These are phyloP conservation scores for Drosophila pseudotakahashii DNA, from an alignment of 2,888 invertebrate species.

Conservation along the genomic window DNA sequence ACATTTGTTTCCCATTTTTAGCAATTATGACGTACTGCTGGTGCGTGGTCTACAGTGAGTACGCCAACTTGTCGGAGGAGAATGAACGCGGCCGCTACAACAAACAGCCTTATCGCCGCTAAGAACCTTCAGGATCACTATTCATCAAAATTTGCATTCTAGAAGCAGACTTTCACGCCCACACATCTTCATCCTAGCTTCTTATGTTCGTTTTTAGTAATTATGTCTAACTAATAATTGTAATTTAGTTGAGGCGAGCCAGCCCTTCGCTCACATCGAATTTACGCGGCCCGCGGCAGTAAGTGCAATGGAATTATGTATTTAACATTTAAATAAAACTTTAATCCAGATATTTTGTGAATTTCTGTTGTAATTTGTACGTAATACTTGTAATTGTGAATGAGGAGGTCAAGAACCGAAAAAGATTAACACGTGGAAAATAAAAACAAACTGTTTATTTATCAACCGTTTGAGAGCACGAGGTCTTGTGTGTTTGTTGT, in stretches of 20 bases:
- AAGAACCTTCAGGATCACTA: constrained; percentile 32
- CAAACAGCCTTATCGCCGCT: constrained; percentile 88
- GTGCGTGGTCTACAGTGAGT: constrained; percentile 93
- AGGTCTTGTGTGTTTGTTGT: constrained; percentile 35
- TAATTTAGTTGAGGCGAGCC: constrained; percentile 56
- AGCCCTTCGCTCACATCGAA: constrained; percentile 46
- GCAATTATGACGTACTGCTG: constrained; percentile 92
- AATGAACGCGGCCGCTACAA: constrained; percentile 90
- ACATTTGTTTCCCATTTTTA: constrained; percentile 79
- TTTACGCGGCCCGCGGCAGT: constrained; percentile 43
- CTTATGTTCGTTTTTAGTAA: constrained; percentile 62
- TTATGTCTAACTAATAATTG: constrained; percentile 69
- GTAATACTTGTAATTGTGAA: constrained; percentile 48
- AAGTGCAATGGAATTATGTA: constrained; percentile 66
- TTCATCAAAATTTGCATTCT: constrained; percentile 31
- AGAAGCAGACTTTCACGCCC: constrained; percentile 17
- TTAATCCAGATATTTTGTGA: constrained; percentile 46
- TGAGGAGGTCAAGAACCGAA: constrained; percentile 20
- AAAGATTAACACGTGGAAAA: constrained; percentile 53
- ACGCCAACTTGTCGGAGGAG: constrained; percentile 89
- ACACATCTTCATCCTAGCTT: constrained; percentile 42
- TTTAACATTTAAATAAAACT: constrained; percentile 63
- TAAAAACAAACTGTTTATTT: constrained; percentile 42
- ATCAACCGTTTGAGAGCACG: constrained; percentile 31
- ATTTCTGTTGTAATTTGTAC: constrained; percentile 59